phyloP scores from a whole-genome alignment of 1,140 invertebrate genomes.

The Meteorus sp. region DNA sequence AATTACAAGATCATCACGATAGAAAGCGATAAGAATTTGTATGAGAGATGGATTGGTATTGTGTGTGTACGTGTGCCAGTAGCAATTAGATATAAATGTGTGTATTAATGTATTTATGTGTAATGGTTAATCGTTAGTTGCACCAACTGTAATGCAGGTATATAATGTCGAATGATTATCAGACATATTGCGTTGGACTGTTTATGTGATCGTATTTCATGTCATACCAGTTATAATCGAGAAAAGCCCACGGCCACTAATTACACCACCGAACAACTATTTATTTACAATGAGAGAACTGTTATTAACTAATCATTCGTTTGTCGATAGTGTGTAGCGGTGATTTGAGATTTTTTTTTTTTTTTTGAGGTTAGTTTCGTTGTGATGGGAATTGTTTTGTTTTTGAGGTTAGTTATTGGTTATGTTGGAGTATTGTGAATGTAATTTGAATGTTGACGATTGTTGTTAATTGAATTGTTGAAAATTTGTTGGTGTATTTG shows the following conservation, averaged over 20 bases:
- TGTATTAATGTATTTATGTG: no score
- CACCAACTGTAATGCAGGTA: not conserved
- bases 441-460: no score
- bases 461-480: no score
- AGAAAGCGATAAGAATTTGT: not conserved
- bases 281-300: conserved; percentile 24
- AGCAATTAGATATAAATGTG: conserved; percentile 29
- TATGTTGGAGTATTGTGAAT: no score
- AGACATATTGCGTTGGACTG: not conserved
- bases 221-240: not conserved
- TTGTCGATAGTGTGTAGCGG: not conserved
- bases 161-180: conserved; percentile 21
- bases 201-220: not conserved
- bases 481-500: no score
- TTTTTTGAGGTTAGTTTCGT: not conserved
- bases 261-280: conserved; percentile 16
- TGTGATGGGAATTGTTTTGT: not conserved
- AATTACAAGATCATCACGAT: not conserved
- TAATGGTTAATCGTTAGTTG: conserved; percentile 15
- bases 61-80: conserved; percentile 13
- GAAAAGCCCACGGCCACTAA: conserved; percentile 14
- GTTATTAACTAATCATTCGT: conserved; percentile 27
- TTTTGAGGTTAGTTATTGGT: no score
- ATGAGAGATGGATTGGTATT: conserved; percentile 20
- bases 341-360: not conserved